phyloP scores from a whole-genome alignment of 2,113 vertebrate genomes.

The Anser brachyrhynchus region DNA sequence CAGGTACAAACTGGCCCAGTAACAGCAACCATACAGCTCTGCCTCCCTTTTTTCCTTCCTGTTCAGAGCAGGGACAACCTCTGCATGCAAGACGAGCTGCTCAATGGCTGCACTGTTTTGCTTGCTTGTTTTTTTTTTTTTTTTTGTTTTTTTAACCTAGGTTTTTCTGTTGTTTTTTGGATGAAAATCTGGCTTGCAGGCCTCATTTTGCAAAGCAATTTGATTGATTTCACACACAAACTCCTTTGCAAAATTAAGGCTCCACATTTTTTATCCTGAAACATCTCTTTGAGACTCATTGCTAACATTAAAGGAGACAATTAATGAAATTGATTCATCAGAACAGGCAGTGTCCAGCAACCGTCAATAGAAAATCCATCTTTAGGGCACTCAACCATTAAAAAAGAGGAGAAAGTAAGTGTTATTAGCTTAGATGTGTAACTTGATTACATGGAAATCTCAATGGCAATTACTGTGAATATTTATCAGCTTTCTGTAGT shows the following conservation, averaged over 20 bases:
- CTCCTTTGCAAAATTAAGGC: background rate
- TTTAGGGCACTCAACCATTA: background rate
- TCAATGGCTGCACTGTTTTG: background rate
- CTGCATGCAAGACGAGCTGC: background rate
- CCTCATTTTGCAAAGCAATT: background rate
- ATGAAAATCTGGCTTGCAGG: background rate
- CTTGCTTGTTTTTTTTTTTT: no score
- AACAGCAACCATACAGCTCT: background rate
- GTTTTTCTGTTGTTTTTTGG: background rate
- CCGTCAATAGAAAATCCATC: slow-evolving; percentile 45
- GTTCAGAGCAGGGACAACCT: background rate
- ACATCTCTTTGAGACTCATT: background rate
- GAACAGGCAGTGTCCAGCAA: background rate
- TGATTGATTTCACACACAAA: background rate
- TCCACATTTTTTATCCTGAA: background rate
- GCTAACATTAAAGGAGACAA: background rate
- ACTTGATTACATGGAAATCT: slow-evolving; percentile 3
- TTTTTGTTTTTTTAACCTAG: background rate
- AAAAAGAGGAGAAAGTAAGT: background rate
- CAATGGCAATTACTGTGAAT: slow-evolving; percentile 2
- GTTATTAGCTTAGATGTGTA: slow-evolving; percentile 32
- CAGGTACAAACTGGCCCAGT: background rate
- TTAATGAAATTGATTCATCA: background rate
- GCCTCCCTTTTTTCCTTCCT: background rate
- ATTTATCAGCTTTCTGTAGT: slow-evolving; percentile 33